Percentiles rank a stretch among this genome's conserved stretches.
These are phyloP conservation scores for Hassar affinis DNA, from an alignment of 2,113 vertebrate genomes.

Conservation along the genomic window DNA sequence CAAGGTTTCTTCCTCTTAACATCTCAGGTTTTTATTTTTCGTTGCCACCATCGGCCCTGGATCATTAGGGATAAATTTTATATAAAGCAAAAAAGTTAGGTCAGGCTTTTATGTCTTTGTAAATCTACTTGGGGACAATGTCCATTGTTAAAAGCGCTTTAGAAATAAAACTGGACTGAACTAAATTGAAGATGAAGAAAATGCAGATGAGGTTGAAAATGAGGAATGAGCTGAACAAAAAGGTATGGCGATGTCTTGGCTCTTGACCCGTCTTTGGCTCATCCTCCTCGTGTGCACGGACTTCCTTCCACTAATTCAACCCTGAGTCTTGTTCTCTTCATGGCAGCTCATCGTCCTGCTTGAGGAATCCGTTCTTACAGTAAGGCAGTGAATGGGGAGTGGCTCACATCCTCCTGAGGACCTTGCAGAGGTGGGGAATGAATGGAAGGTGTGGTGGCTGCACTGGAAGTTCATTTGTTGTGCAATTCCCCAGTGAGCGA, in stretches of 20 bases:
- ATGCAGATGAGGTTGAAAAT: neutral
- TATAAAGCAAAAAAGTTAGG: no score
- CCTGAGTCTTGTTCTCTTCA: neutral
- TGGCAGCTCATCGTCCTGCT: neutral
- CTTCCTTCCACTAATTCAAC: slow-evolving; percentile 75
- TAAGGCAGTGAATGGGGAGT: slow-evolving; percentile 48
- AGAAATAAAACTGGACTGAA: no score
- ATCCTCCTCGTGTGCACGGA: slow-evolving; percentile 19
- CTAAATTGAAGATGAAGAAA: no score
- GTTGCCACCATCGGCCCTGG: no score
- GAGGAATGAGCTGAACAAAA: no score
- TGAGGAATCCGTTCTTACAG: slow-evolving; percentile 42
- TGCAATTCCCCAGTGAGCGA: slow-evolving; percentile 8
- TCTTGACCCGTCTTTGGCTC: slow-evolving; percentile 10
- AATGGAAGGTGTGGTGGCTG: slow-evolving; percentile 45
- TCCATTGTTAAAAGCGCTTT: no score
- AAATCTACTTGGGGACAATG: no score
- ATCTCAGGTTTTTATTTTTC: no score
- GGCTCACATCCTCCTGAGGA: slow-evolving; percentile 45
- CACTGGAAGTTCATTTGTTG: slow-evolving; percentile 48
- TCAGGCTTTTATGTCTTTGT: no score
- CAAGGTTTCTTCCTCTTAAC: no score
- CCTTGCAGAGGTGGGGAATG: slow-evolving; percentile 55
- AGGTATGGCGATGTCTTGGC: slow-evolving; percentile 10
- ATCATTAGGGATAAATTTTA: no score